Base-by-base conservation (phyloP, 2,888 invertebrate genomes). In the Eueremaeus valkanovi region DNA sequence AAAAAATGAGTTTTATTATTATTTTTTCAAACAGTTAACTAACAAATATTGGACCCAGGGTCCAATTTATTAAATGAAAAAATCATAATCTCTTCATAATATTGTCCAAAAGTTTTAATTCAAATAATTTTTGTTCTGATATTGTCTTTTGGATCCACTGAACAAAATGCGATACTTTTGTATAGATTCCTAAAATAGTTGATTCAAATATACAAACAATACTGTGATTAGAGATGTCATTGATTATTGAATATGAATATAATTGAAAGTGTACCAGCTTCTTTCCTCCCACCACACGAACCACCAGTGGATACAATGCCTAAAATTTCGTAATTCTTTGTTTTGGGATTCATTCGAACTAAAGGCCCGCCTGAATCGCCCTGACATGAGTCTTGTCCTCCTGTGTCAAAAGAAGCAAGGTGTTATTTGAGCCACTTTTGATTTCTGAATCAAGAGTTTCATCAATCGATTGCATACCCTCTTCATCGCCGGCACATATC, bases 341-440 rank as follows among this genome's bases (percentile, higher is more conserved):
- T 66, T 9, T 66, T 66, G 1, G 8, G 1, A 24, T 66, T 33
- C 8, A 33, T 9, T 40, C 21, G 36, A 21, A 66, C 66, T 40
- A 77, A 40, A 24, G 77, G 77, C 24, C 77, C 77, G 16, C 77
- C 77, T 33, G 73, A 73, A 36, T 77, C 77, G n/a, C 77, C 77
- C 55, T 78, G 75, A 72, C 79, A 79, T 0, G 79, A 73, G n/a
- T 79, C 79, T 8, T 75, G 76, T 8, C 79, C 79, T 9, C 79
- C n/a, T n/a, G n/a, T n/a, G n/a, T n/a, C n/a, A n/a, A n/a, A n/a
- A n/a, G n/a, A n/a, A n/a, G n/a, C n/a, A n/a, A n/a, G n/a, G n/a
- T n/a, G n/a, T n/a, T n/a, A n/a, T n/a, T n/a, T n/a, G n/a, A n/a
- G n/a, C n/a, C n/a, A n/a, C n/a, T n/a, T n/a, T n/a, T n/a, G n/a